These are phyloP conservation scores for Odontocerum albicorne DNA, from an alignment of 2,888 invertebrate genomes.

Conservation along the genomic window DNA sequence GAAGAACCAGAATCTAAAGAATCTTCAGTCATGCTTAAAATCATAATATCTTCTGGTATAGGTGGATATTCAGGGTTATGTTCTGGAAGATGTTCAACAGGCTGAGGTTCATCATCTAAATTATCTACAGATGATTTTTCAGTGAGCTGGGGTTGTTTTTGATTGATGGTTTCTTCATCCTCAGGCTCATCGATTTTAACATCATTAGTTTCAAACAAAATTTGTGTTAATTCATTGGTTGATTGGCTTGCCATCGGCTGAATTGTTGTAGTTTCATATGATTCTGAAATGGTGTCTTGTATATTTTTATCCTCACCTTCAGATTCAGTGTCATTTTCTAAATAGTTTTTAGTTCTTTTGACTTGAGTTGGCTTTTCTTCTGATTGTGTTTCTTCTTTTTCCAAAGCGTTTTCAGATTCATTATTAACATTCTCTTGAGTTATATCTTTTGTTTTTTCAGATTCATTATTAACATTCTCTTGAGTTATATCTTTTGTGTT, in stretches of 20 bases:
- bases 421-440: too few relatives aligned
- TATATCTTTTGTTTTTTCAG: too few relatives aligned
- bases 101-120: constrained; percentile 30
- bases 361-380: not conserved
- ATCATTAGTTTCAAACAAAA: too few relatives aligned
- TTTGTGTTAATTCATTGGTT: too few relatives aligned
- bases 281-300: constrained; percentile 23
- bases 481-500: not conserved
- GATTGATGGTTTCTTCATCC: constrained; percentile 13
- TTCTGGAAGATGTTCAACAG: constrained; percentile 38
- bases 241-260: not conserved
- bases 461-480: too few relatives aligned
- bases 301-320: constrained; percentile 23
- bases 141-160: constrained; percentile 17
- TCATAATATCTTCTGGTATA: constrained; percentile 53
- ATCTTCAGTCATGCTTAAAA: constrained; percentile 39
- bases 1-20: constrained; percentile 26
- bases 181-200: too few relatives aligned
- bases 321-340: constrained; percentile 9
- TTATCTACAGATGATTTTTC: constrained; percentile 26
- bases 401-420: not conserved
- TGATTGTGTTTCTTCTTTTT: constrained; percentile 11
- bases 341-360: constrained; percentile 6
- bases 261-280: constrained; percentile 21
- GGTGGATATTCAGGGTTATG: constrained; percentile 58